Base-by-base conservation (phyloP, 2,113 vertebrate genomes). In the Rhinopomastus cyanomelas region DNA sequence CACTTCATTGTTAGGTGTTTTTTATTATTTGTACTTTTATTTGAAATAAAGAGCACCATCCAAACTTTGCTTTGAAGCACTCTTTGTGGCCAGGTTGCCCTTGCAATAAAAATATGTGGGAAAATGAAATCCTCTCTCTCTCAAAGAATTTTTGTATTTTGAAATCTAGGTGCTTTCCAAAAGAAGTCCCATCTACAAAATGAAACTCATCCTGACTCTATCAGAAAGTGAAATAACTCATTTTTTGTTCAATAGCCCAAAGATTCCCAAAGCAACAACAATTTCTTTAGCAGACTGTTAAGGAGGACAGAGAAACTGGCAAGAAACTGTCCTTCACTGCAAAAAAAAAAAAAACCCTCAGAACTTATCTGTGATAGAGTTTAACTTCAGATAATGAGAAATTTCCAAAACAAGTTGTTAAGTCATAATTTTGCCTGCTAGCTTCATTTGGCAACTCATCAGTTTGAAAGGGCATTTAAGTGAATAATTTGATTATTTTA, bases 21-120 rank as follows among this genome's bases (percentile, higher is more conserved):
- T 62, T 46, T 77, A 80, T 27, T 91, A 60, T 87, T 75, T 6
- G 3, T 0, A 1, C 16, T 49, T 89, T 78, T 85, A 64, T 71
- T 89, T 87, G 68, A 72, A 92, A 81, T 52, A 74, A 80, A 81
- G 78, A 72, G 19, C n/a, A 73, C 20, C 26, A 69, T 51, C n/a
- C 62, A 82, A 69, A n/a, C n/a, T n/a, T 60, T 49, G 85, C 48
- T 93, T 39, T 93, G 67, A 89, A 94, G n/a, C 36, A 59, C 48
- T 80, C 36, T 64, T 83, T 71, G 60, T 83, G 64, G 44, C 17
- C 6, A 4, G 49, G 85, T 94, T 95, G 68, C 85, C 85, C 80
- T 85, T 65, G 52, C 37, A 81, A 94, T 83, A 78, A 25, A 65
- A 12, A 14, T 60, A 16, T 13, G 26, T 59, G 72, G 52, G 49